These are phyloP conservation scores for Galagoides demidoff DNA, from an alignment of 2,797 vertebrate genomes.

Conservation along the genomic window DNA sequence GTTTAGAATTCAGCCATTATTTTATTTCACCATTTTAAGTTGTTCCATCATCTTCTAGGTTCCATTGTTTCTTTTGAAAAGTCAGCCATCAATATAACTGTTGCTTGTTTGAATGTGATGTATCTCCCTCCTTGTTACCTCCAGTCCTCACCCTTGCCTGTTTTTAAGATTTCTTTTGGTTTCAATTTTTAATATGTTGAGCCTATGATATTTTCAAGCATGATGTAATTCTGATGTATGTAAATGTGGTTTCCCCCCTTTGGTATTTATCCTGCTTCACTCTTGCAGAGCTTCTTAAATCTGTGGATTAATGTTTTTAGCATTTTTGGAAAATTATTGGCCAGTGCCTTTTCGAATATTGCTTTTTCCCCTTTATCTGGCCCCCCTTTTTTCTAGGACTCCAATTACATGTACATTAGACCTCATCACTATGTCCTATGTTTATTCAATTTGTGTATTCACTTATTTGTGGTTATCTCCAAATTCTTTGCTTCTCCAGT, in stretches of 20 bases:
- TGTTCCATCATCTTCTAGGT: background rate
- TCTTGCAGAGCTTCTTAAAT: constrained; percentile 10
- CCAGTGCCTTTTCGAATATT: background rate
- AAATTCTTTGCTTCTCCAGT: background rate
- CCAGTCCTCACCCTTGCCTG: background rate
- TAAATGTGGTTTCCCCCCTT: background rate
- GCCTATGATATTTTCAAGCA: background rate
- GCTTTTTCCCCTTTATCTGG: background rate
- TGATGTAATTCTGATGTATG: background rate
- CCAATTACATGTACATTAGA: no score
- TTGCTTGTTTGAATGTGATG: background rate
- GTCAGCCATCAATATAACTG: background rate
- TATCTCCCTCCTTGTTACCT: background rate
- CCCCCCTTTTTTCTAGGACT: background rate
- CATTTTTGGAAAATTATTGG: background rate
- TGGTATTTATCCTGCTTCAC: background rate
- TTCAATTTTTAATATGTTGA: background rate
- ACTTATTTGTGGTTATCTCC: background rate
- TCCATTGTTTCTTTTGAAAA: background rate
- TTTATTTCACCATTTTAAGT: background rate
- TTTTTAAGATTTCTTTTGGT: background rate
- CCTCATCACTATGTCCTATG: background rate
- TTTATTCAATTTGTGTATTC: background rate
- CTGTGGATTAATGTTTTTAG: background rate
- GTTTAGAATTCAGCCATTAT: background rate